Base-by-base conservation (phyloP, 2,797 vertebrate genomes). In the Myotis myotis region DNA sequence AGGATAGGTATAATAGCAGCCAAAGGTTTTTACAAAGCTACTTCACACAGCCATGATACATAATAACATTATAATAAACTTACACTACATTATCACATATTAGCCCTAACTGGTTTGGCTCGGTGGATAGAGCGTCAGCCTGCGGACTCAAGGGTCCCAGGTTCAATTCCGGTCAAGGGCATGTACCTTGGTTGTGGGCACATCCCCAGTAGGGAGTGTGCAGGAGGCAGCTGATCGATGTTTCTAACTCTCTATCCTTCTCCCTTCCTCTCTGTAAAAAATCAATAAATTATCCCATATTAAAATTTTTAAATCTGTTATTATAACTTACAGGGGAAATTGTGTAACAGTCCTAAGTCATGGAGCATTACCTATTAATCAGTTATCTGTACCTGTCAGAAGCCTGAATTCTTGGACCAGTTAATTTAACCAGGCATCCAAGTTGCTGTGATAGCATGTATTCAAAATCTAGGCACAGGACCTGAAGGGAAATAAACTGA, bases 241-340 rank as follows among this genome's bases (percentile, higher is more conserved):
- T 44, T 44, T 44, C 44, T 44, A 44, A 44, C 44, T 44, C 44
- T 44, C 44, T 44, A 44, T 44, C 44, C 44, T 11, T 44, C 44
- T 44, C 44, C 44, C 44, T 44, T 44, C 2, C 44, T 44, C 44
- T 44, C 44, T 44, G 44, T 44, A 44, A 44, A 44, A 44, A 44
- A 44, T 44, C 44, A 44, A 44, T 68, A 68, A 33, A 68, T 68
- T 33, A 10, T 51, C 23, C 41, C 38, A 80, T 55, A 17, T 76
- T 89, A 85, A 80, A 47, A 41, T 38, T 17, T 38, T 30, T 64
- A 70, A 74, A 51, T 66, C 89, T 83, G 64, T 53, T 78, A 55
- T 80, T 94, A 36, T 36, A 62, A 91, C 49, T 91, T 84, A 72
- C 57, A 90, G 81, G 30, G 9, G 7, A 89, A 94, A 57, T 53